Evolutionary conservation across 2,888 invertebrate genomes (phyloP), one percentile per base, ranked within the genome.

Genomic region (Protodeltote pygarga): DNA sequence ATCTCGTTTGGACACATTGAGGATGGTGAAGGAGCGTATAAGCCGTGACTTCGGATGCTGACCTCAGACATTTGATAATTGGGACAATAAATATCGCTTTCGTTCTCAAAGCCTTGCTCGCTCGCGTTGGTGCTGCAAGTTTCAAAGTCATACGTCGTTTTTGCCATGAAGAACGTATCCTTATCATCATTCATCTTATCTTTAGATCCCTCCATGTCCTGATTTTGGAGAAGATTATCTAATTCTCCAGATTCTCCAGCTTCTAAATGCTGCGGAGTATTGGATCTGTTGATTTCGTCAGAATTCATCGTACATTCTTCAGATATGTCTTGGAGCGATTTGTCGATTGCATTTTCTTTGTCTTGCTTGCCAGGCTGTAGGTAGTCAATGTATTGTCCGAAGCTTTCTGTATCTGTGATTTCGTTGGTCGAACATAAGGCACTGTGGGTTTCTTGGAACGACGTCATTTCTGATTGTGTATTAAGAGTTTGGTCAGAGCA

Each of bases 51-150:
- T 24, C 94, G 85, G 64, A 94, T 94, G 68, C 94, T 94, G 0
- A 94, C 93, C 83, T 94, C 94, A 0, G 94, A 94, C 85, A 94
- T 92, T 77, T 94, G 94, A 65, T 94, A 94, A 52, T 92, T 91
- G 0, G 92, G 91, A 25, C 92, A 93, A 73, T 94, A 94, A 1
- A 94, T 92, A 71, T 94, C 94, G 64, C 94, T 94, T 75, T 93
- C 94, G 58, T 93, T 93, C 11, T 92, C 92, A 37, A 91, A 92
- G 0, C 85, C 89, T 46, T 91, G 92, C 53, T 92, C 92, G 51
- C 90, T 89, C 0, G 89, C 87, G 47, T 90, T 91, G 0, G 87
- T 89, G 46, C 91, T 92, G 59, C 89, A 87, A 4, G 91, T 89
- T 45, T 92, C 92, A 39, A 88, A 90, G 44, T 91, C 91, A 52